Percentiles rank a stretch among this genome's conserved stretches.
Evolutionary conservation across 2,888 invertebrate species (phyloP).

Genomic region (Pachliopta kotzebuea): DNA sequence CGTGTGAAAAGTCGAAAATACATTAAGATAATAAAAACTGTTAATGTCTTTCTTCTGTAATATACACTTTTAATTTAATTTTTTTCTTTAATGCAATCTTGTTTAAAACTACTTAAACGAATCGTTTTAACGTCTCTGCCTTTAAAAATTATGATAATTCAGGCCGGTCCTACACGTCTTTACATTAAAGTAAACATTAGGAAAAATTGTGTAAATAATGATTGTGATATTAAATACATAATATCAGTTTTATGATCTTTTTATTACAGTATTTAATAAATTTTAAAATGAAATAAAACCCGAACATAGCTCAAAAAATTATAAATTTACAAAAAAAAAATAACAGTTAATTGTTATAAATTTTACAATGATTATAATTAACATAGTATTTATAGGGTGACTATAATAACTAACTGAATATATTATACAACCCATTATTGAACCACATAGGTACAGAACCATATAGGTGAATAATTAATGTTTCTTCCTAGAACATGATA

Average conservation of each 20-base stretch:
- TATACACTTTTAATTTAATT: background rate
- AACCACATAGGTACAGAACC: background rate
- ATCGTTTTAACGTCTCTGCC: too few species aligned
- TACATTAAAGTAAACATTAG: constrained; percentile 10
- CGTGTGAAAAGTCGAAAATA: constrained; percentile 1
- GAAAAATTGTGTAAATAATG: constrained; percentile 45
- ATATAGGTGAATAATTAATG: background rate
- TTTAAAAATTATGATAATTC: too few species aligned
- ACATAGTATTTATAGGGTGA: background rate
- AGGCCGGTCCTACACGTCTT: too few species aligned
- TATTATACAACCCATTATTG: background rate
- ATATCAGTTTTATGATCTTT: constrained; percentile 44
- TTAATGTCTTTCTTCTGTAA: background rate
- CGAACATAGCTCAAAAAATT: too few species aligned
- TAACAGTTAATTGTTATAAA: too few species aligned
- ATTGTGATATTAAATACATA: constrained; percentile 62
- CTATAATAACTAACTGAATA: background rate
- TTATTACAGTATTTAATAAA: constrained; percentile 26
- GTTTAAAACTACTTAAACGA: too few species aligned
- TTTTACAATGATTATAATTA: too few species aligned
- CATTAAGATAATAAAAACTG: background rate
- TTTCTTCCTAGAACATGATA: background rate
- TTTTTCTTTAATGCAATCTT: too few species aligned
- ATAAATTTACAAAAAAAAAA: too few species aligned
- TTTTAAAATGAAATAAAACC: too few species aligned